Evolutionary conservation across 2,888 invertebrate species (phyloP).

Genomic region (Pandemis cinnamomeana): DNA sequence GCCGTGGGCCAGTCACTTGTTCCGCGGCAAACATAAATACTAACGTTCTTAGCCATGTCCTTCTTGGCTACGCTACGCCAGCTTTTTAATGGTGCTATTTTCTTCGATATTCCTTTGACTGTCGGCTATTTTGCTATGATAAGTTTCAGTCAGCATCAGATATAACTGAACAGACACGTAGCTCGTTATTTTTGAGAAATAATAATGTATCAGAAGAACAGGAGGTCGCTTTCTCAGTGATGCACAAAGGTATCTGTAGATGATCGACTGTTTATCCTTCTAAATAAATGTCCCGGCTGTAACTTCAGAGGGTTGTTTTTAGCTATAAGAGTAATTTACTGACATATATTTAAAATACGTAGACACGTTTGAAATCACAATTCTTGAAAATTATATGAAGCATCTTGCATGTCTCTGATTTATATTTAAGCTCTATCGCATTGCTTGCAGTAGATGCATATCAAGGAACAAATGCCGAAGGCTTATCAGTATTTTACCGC

Average conservation of each 20-base stretch:
- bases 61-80: conserved; percentile 19
- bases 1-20: conserved; percentile 62
- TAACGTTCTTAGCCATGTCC: conserved; percentile 35
- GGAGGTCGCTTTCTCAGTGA: background rate
- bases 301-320: too few species aligned
- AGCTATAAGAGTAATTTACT: background rate
- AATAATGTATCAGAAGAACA: background rate
- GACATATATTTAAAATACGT: too few species aligned
- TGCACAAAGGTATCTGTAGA: background rate
- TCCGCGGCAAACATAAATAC: conserved; percentile 50
- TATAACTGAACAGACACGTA: background rate
- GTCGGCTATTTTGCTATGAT: background rate
- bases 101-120: conserved; percentile 1
- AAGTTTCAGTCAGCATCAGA: conserved; percentile 1
- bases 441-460: conserved; percentile 41
- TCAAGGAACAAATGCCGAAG: conserved; percentile 37
- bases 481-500: conserved; percentile 48
- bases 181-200: background rate
- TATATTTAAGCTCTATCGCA: conserved; percentile 13
- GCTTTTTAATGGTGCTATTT: conserved; percentile 36
- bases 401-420: conserved; percentile 25
- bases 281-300: too few species aligned
- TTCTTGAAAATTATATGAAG: background rate
- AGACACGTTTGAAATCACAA: too few species aligned
- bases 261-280: too few species aligned